Evolutionary conservation across 2,888 invertebrate species (phyloP).

Genomic region (Troglohyphantes excavatus): DNA sequence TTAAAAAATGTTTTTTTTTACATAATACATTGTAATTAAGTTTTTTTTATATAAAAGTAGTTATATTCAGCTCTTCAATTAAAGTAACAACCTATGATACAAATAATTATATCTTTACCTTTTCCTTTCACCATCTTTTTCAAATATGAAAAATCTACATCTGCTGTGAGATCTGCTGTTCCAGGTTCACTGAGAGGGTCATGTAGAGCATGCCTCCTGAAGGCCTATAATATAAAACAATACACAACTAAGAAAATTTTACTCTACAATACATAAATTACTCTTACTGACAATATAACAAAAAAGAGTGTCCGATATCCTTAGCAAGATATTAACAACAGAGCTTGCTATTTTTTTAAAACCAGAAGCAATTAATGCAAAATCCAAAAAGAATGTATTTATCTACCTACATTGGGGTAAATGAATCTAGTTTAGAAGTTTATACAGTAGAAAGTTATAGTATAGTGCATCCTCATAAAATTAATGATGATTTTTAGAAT

Average conservation of each 20-base stretch:
- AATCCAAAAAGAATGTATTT: too few species aligned
- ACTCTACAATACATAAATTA: not conserved
- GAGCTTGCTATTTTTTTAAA: too few species aligned
- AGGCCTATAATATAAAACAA: conserved; percentile 84
- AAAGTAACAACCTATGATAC: not conserved
- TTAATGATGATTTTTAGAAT: too few species aligned
- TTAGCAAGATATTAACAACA: too few species aligned
- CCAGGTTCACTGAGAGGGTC: conserved; percentile 94
- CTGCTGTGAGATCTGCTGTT: conserved; percentile 96
- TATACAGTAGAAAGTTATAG: too few species aligned
- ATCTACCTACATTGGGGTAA: too few species aligned
- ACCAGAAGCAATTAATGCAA: too few species aligned
- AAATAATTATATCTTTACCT: conserved; percentile 42
- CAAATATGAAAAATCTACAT: conserved; percentile 95
- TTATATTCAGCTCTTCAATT: not conserved
- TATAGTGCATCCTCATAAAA: too few species aligned
- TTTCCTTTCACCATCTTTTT: conserved; percentile 84
- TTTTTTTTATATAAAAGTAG: not conserved
- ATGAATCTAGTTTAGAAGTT: too few species aligned
- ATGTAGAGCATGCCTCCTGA: conserved; percentile 91
- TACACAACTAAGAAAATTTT: too few species aligned
- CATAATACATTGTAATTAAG: too few species aligned
- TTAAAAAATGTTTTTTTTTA: too few species aligned
- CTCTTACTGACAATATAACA: not conserved
- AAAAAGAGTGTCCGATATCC: not conserved